A percentile compares a stretch with the other conserved stretches of the same genome.
These are phyloP conservation scores for Noctilio leporinus DNA, from an alignment of 2,113 vertebrate genomes.

Conservation along the genomic window DNA sequence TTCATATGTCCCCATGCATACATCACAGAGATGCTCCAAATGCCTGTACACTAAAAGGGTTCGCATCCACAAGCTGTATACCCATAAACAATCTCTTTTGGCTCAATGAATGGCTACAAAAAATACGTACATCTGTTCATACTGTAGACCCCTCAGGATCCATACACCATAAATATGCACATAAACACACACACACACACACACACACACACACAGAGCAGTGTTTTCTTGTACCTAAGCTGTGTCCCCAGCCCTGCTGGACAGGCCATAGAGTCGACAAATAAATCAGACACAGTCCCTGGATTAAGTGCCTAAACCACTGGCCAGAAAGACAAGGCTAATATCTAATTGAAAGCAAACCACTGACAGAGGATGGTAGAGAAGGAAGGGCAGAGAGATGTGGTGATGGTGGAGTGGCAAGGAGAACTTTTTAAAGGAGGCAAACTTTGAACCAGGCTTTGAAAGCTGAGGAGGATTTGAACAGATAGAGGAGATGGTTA, in stretches of 20 bases:
- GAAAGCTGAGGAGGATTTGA: background rate
- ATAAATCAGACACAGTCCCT: background rate
- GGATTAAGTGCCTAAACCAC: background rate
- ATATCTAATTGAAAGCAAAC: background rate
- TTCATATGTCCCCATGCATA: background rate
- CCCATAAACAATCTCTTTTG: background rate
- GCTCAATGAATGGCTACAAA: background rate
- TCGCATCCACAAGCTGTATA: background rate
- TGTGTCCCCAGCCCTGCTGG: background rate
- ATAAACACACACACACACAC: background rate
- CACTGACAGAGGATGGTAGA: background rate
- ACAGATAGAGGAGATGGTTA: background rate
- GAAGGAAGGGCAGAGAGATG: background rate
- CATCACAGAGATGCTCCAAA: background rate
- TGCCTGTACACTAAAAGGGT: background rate
- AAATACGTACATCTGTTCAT: background rate
- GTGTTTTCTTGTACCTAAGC: background rate
- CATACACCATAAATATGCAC: background rate
- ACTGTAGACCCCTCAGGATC: background rate
- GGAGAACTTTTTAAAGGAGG: background rate
- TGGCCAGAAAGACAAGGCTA: background rate
- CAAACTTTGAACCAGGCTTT: background rate
- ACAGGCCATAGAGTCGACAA: background rate
- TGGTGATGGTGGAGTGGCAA: background rate
- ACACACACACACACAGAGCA: background rate